Evolutionary conservation across 2,797 vertebrate genomes (phyloP), one percentile per base, ranked within the genome.

Genomic region (Triplophysa bombifrons): DNA sequence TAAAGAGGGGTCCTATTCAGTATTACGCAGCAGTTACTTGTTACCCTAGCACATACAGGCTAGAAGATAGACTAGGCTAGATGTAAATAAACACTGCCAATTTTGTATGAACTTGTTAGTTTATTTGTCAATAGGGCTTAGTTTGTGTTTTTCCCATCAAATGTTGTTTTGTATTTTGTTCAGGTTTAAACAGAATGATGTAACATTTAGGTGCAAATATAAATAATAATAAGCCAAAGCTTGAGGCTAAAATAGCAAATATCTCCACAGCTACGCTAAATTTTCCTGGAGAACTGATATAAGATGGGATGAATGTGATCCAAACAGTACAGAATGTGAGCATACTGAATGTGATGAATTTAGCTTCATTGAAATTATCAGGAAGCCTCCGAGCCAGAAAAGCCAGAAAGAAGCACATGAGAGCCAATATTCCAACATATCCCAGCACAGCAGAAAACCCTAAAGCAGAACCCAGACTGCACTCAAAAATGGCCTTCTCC

Each of bases 261-360:
- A 93, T 91, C 63, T 93, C 92, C 0, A 93, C 92, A 85, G 92
- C 92, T 0, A 91, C 91, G 72, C 89, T 93, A 27, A 91, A 90
- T 70, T 93, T 93, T 53, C 91, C 92, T 83, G 92, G 92, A 85
- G 92, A 93, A 78, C 92, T 93, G 77, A 93, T 87, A 86, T 93
- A 93, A 0, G 91, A 89, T 67, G 91, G 91, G 20, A 93, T 92
- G 30, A 61, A 61, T 27, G 58, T 61, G 58, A 61, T 27, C 58
- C 58, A 61, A 1, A 61, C 58, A 61, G 58, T 25, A 17, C 58
- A 61, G 58, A 61, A 61, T 61, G 30, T 61, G 25, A 27, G 4
- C 58, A 61, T 61, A 27, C 58, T 61, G 5, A 61, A 61, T 61
- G 58, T 61, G 58, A 61, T 61, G 58, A 61, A 61, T 61, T 61